Percentiles rank a stretch among this genome's conserved stretches.
These are phyloP conservation scores for Nasua narica DNA, from an alignment of 2,797 vertebrate genomes.

Conservation along the genomic window DNA sequence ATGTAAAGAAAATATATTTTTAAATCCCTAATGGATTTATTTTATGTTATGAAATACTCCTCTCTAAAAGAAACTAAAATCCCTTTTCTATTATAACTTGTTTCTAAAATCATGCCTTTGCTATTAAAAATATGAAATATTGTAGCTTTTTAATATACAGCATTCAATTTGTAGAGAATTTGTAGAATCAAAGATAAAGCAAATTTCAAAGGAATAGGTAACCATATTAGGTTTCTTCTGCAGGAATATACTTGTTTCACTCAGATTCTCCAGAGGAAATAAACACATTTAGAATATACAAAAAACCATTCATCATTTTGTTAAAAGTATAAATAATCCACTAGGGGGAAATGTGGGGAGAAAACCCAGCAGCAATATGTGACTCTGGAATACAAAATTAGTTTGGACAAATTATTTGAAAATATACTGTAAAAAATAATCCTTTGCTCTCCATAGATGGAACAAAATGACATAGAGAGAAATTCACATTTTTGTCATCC, in stretches of 20 bases:
- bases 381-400: conserved; percentile 67
- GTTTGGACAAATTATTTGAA: conserved; percentile 70
- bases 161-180: conserved; percentile 71
- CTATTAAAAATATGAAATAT: conserved; percentile 69
- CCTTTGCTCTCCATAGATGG: conserved; percentile 10
- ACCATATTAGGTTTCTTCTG: conserved; percentile 57
- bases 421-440: conserved; percentile 59
- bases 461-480: background rate
- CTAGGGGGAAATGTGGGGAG: background rate
- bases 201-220: conserved; percentile 62
- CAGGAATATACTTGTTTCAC: conserved; percentile 56
- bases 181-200: conserved; percentile 63
- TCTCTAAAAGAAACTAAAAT: conserved; percentile 58
- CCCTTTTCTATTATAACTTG: conserved; percentile 51
- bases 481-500: conserved; percentile 48
- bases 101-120: conserved; percentile 53
- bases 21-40: conserved; percentile 58
- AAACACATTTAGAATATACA: conserved; percentile 70
- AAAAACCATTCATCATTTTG: conserved; percentile 67
- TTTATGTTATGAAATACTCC: conserved; percentile 49
- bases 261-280: conserved; percentile 63
- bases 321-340: conserved; percentile 71
- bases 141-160: conserved; percentile 66
- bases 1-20: conserved; percentile 8
- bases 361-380: conserved; percentile 55